Evolutionary conservation across 2,888 invertebrate species (phyloP), one percentile per base, ranked within the genome.

Genomic region (Stenodema calcarata): DNA sequence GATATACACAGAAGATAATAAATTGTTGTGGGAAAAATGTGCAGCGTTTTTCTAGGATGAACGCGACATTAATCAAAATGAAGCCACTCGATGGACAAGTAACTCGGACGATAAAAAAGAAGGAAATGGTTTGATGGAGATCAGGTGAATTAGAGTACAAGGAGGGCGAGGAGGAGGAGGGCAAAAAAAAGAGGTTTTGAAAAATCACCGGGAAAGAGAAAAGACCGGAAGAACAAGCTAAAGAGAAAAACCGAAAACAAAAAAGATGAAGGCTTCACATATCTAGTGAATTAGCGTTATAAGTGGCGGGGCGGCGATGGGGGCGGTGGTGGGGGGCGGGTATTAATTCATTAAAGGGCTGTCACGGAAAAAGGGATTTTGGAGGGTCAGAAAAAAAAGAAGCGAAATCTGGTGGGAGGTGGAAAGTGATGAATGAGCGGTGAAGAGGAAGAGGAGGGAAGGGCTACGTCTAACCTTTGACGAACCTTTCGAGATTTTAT

Each of bases 401-500:
- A 4, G 35, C 30, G 73, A 28, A n/a, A n/a, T n/a, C n/a, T n/a
- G n/a, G 7, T 1, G 62, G 3, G 50, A 27, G 70, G 4, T 44
- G 44, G 78, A 41, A 9, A 73, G 78, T 44, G 44, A 44, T 42
- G 11, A 18, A 50, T 4, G 16, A 30, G n/a, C 30, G 18, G 54
- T 54, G 54, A 18, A 9, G 23, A 18, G 27, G 23, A 27, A 3
- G 44, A 41, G 42, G 76, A 7, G 18, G 78, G 78, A 44, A 78
- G 78, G 16, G 80, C 54, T 54, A 16, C 80, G 80, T 70, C 83
- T 84, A 84, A 84, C 83, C 83, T 84, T 84, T 84, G 83, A 84
- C 83, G 83, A 84, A 84, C 73, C 70, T 84, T 84, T 84, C 83
- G 42, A 84, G 83, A 84, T 84, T 84, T 84, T 84, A 84, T 84